Evolutionary conservation across 2,113 vertebrate genomes (phyloP).

Genomic region (Lasiurus cinereus): DNA sequence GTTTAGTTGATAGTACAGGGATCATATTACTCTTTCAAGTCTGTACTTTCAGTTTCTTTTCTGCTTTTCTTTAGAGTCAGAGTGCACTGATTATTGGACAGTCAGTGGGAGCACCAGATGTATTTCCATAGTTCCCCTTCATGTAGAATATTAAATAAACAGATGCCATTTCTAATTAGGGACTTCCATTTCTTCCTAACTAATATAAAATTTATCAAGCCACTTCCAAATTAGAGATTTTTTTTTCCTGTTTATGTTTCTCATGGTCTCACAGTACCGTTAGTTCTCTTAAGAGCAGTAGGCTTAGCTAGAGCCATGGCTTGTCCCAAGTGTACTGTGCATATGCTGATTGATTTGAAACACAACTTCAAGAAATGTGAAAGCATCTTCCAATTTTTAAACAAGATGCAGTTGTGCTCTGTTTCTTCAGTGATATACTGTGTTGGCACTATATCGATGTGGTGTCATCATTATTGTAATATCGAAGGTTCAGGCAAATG

Average conservation of each 20-base stretch:
- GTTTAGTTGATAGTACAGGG: neutral
- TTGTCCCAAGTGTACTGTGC: slow-evolving; percentile 55
- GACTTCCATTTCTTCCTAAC: slow-evolving; percentile 53
- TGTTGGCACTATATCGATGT: slow-evolving; percentile 49
- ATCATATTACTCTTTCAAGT: slow-evolving; percentile 49
- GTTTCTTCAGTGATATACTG: slow-evolving; percentile 71
- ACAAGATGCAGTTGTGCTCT: slow-evolving; percentile 72
- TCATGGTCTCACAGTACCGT: neutral
- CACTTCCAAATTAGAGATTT: slow-evolving; percentile 47
- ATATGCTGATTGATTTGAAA: slow-evolving; percentile 71
- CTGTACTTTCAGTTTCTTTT: slow-evolving; percentile 26
- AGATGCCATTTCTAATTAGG: slow-evolving; percentile 69
- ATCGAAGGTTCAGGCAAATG: slow-evolving; percentile 54
- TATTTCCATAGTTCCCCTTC: slow-evolving; percentile 69
- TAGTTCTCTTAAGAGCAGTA: neutral
- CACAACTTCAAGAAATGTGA: slow-evolving; percentile 66
- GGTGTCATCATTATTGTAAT: slow-evolving; percentile 75
- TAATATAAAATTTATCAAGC: slow-evolving; percentile 67
- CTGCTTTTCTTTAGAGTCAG: slow-evolving; percentile 55
- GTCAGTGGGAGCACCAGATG: slow-evolving; percentile 47
- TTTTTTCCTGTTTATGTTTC: slow-evolving; percentile 35
- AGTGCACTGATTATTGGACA: slow-evolving; percentile 5
- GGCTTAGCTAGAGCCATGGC: slow-evolving; percentile 27
- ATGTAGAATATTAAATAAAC: slow-evolving; percentile 76
- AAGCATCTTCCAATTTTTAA: slow-evolving; percentile 77